Percentiles rank a stretch among this genome's conserved stretches.
Conservation (phyloP, 2,113 vertebrate species). For the Tychaedon coryphoeus region DNA sequence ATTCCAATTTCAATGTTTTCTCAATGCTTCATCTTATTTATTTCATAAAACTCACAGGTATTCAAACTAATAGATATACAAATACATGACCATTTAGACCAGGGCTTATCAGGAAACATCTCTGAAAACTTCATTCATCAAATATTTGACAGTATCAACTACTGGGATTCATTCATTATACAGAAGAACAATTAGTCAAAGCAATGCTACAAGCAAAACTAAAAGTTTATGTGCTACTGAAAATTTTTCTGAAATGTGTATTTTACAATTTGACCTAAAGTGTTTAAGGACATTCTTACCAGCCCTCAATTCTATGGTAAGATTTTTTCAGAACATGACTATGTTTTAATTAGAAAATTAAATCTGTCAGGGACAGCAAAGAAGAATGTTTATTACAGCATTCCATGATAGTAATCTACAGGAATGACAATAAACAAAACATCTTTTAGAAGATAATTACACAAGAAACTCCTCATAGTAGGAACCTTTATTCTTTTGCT, state of each 20-base stretch:
- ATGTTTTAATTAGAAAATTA: background rate
- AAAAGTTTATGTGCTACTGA: background rate
- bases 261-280: background rate
- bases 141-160: background rate
- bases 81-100: background rate
- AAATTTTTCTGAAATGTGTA: background rate
- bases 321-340: background rate
- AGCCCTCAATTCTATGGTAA: background rate
- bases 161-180: background rate
- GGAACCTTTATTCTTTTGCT: background rate
- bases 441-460: background rate
- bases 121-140: background rate
- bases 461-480: background rate
- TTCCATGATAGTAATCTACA: background rate
- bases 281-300: background rate
- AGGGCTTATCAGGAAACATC: background rate
- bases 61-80: background rate
- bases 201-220: background rate
- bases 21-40: background rate
- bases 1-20: background rate
- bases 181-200: background rate
- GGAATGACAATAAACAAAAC: background rate
- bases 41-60: background rate
- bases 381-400: background rate
- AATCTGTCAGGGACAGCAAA: background rate